Evolutionary conservation across 2,888 invertebrate genomes (phyloP), one percentile per base, ranked within the genome.

Genomic region (Tetheella fluctuosa): DNA sequence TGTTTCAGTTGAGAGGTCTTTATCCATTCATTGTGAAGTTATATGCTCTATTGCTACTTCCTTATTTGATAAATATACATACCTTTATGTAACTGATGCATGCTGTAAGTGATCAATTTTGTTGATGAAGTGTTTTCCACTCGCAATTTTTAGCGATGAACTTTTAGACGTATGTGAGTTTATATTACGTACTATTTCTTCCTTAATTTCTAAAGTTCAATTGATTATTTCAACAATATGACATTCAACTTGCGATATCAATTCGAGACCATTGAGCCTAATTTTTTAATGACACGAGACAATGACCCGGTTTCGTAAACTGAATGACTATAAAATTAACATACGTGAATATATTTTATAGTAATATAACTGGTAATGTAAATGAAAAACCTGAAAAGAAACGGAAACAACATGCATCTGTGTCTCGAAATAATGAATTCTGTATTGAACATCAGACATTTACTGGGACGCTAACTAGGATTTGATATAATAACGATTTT

Each of bases 21-120:
- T 42, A 59, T 61, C 39, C 59, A 56, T 58, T 63, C 64, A 64
- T 64, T 61, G 64, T 63, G 52, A 52, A 28, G 52, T 57, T 57
- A 54, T 61, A 60, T 62, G 59, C 54, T 64, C 57, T 62, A 69
- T 69, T 62, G 62, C 61, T 52, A 54, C 69, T 67, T 69, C 68
- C 69, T 66, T 57, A 37, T 65, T 64, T 55, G 59, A 59, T 61
- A 62, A 64, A 55, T 8, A n/a, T n/a, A n/a, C n/a, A 59, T 17
- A 61, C 64, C 52, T 59, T 64, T 64, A 59, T 59, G 60, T 59
- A 66, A 64, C 30, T 23, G 39, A n/a, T 55, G 20, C 34, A 20
- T 37, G 54, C 17, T 55, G 54, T 20, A 37, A 23, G 54, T 23
- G 20, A 13, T 34, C 17, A 55, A 55, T 34, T 55, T 34, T 30